Evolutionary conservation across 2,113 vertebrate species (phyloP), one percentile per base, ranked within the genome.

Genomic region (Stigmatopora nigra): DNA sequence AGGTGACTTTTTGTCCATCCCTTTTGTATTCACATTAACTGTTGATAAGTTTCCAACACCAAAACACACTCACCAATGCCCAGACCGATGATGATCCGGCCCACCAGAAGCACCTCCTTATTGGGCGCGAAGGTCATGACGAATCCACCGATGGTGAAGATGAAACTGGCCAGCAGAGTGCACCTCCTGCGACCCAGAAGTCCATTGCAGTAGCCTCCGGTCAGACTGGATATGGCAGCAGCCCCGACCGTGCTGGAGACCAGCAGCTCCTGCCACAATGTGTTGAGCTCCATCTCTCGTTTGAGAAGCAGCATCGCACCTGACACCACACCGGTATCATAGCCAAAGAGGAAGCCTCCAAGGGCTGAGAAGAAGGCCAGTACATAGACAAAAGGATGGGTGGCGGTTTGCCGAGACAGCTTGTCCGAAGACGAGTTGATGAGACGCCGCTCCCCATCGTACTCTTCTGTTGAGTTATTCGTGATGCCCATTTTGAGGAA

Each of bases 291-390:
- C 85, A 96, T 92, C 91, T 96, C 92, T 82, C 78, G 88, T 88
- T 95, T 95, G 63, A 99, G 92, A 70, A 96, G 91, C 72, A 99
- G 91, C 92, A 99, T 94, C 0, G 95, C 96, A 36, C 96, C 96
- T 0, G 95, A 95, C 65, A 99, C 94, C 79, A 99, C 96, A 5
- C 96, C 96, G 2, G 95, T 98, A 88, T 99, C 96, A 36, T 99
- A 99, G 74, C 96, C 96, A 71, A 98, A 98, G 44, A 99, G 91
- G 69, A 99, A 95, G 61, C 96, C 96, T 13, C 96, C 96, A 63
- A 99, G 84, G 49, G 95, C 96, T 0, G 96, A 95, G 89, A 96
- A 95, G 36, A 88, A 88, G 0, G 86, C 82, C 75, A 92, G 14
- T 20, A 86, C 5, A 12, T 90, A 91, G 46, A 97, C 78, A 71